Conservation (phyloP, 2,797 vertebrate species). For the Percopsis omiscomaycus region DNA sequence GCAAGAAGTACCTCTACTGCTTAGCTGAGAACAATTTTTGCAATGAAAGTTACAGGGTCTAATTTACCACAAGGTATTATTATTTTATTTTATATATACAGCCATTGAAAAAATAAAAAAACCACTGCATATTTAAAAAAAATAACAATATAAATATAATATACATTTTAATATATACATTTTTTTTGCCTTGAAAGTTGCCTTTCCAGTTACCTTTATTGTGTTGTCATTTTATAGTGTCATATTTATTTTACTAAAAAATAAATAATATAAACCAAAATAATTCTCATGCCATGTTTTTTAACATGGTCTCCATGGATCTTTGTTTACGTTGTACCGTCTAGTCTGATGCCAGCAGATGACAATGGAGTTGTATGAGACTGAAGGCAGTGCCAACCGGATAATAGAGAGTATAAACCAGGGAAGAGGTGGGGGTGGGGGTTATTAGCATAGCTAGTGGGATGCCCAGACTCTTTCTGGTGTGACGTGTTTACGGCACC, state of each 20-base stretch:
- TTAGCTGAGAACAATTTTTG: slow-evolving; percentile 44
- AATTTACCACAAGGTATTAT: slow-evolving; percentile 26
- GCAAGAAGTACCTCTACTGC: slow-evolving; percentile 47
- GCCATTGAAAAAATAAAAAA: too few species aligned
- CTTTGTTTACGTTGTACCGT: slow-evolving; percentile 75
- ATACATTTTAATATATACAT: too few species aligned
- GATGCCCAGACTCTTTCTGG: slow-evolving; percentile 89
- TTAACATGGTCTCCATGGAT: slow-evolving; percentile 71
- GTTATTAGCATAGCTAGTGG: slow-evolving; percentile 98
- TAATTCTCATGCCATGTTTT: slow-evolving; percentile 70
- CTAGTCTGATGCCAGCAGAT: slow-evolving; percentile 75
- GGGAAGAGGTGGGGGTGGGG: slow-evolving; percentile 51
- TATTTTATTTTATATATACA: slow-evolving; percentile 3
- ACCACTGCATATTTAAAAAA: too few species aligned
- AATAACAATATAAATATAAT: too few species aligned
- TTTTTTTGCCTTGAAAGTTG: too few species aligned
- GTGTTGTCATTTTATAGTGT: background rate
- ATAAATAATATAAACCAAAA: slow-evolving; percentile 42
- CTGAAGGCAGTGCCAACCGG: slow-evolving; percentile 76
- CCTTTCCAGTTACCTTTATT: background rate
- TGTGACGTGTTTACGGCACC: slow-evolving; percentile 88
- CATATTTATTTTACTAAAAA: background rate
- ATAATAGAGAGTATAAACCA: slow-evolving; percentile 73
- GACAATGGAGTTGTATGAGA: slow-evolving; percentile 75
- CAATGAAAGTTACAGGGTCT: slow-evolving; percentile 39